phyloP scores from a whole-genome alignment of 2,113 vertebrate species.

The Oryzias celebensis region DNA sequence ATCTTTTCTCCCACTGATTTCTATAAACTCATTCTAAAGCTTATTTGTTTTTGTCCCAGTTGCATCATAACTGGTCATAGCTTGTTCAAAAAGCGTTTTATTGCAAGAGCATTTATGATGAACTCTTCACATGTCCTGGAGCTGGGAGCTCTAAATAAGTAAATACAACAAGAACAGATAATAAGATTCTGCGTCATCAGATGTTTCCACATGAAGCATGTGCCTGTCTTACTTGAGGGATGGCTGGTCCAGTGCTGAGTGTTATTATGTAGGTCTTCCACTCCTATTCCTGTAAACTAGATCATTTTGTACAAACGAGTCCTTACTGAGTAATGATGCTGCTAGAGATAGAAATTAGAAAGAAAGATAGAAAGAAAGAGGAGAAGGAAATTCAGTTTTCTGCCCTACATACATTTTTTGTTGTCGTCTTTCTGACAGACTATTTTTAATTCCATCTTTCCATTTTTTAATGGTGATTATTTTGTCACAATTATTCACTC shows the following conservation, averaged over 20 bases:
- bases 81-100: constrained; percentile 1
- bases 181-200: constrained; percentile 41
- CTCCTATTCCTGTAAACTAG: constrained; percentile 71
- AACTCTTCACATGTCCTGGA: background rate
- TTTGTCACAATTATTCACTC: no score
- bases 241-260: constrained; percentile 43
- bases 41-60: no score
- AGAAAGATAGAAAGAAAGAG: constrained; percentile 31
- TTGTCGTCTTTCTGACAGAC: constrained; percentile 35
- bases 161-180: constrained; percentile 37
- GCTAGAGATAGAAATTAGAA: constrained; percentile 53
- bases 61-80: background rate
- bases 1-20: no score
- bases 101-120: constrained; percentile 8
- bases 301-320: constrained; percentile 62
- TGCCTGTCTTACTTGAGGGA: constrained; percentile 37
- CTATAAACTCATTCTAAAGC: no score
- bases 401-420: constrained; percentile 61
- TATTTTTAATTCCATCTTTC: background rate
- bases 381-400: constrained; percentile 38
- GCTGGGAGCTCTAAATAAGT: constrained; percentile 45
- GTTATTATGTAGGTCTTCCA: constrained; percentile 69
- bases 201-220: constrained; percentile 20
- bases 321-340: constrained; percentile 59
- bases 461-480: background rate